phyloP scores from a whole-genome alignment of 2,113 vertebrate species.

The Lutjanus erythropterus region DNA sequence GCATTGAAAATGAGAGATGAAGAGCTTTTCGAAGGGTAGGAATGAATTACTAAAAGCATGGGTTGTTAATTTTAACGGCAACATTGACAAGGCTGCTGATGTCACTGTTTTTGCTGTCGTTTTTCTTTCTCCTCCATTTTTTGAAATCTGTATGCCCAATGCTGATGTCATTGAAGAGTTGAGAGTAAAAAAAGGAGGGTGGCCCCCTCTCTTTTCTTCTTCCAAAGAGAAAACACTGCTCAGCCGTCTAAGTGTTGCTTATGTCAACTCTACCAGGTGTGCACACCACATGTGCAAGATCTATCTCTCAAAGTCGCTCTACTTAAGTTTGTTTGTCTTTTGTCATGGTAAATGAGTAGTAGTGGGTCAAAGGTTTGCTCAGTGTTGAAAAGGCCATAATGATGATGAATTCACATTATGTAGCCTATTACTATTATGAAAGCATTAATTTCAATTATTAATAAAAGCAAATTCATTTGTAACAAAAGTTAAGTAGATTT shows the following conservation, averaged over 20 bases:
- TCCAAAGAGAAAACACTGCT: constrained; percentile 66
- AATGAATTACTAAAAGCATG: constrained; percentile 74
- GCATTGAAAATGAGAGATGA: constrained; percentile 70
- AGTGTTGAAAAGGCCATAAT: constrained; percentile 74
- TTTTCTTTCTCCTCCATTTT: constrained; percentile 64
- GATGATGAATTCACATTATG: constrained; percentile 71
- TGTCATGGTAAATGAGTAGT: constrained; percentile 77
- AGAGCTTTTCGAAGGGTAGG: constrained; percentile 70
- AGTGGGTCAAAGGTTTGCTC: constrained; percentile 74
- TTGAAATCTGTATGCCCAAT: constrained; percentile 65
- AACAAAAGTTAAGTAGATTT: constrained; percentile 18
- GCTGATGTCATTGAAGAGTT: constrained; percentile 71
- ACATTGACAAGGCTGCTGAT: constrained; percentile 76
- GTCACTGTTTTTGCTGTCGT: constrained; percentile 75
- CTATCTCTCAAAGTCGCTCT: constrained; percentile 71
- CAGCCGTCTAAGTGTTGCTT: constrained; percentile 60
- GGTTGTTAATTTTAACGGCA: constrained; percentile 73
- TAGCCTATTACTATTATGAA: constrained; percentile 57
- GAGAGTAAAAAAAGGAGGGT: constrained; percentile 41
- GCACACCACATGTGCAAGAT: constrained; percentile 72
- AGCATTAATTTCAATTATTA: constrained; percentile 57
- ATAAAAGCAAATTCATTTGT: constrained; percentile 35
- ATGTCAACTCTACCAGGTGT: constrained; percentile 78
- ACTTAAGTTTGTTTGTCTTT: constrained; percentile 81
- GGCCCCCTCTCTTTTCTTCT: constrained; percentile 36